Evolutionary conservation across 2,888 invertebrate species (phyloP), one percentile per base, ranked within the genome.

Genomic region (Notodonta dromedarius): DNA sequence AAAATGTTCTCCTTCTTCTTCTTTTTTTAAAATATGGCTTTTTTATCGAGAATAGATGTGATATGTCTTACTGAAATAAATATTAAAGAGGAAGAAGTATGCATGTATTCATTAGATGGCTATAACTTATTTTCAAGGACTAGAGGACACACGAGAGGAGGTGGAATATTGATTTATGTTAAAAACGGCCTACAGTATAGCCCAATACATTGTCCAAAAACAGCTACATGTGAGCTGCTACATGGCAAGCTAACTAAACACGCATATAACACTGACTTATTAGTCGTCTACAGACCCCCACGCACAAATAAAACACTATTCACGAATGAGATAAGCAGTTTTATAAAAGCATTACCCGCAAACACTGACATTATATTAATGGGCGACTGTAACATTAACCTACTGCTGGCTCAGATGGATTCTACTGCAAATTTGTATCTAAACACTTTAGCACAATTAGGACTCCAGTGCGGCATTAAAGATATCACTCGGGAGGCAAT

Each of bases 1-100:
- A 6, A 16, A 51, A 24, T 51, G 1, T 24, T n/a, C n/a, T n/a
- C n/a, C n/a, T n/a, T n/a, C n/a, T n/a, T n/a, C n/a, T n/a, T n/a
- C n/a, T n/a, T n/a, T n/a, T n/a, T n/a, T n/a, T n/a, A n/a, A n/a
- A n/a, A n/a, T n/a, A n/a, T n/a, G n/a, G n/a, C n/a, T n/a, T n/a
- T n/a, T n/a, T 1, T 52, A 14, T 3, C 40, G 12, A 40, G 40
- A 1, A 16, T 58, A 2, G 58, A 58, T 58, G 42, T 42, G 2
- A n/a, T 58, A 24, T 58, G 58, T 52, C 52, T 58, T 12, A 52
- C 58, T 13, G 58, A 58, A 52, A 58, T 58, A 16, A 58, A 58
- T 42, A 52, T 58, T 6, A 58, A 40, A 24, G 13, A 58, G 7
- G 51, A 51, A 14, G 58, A 58, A 52, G 4, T 58, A 9, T 24